phyloP scores from a whole-genome alignment of 2,113 vertebrate genomes.

The Melanerpes aurifrons region DNA sequence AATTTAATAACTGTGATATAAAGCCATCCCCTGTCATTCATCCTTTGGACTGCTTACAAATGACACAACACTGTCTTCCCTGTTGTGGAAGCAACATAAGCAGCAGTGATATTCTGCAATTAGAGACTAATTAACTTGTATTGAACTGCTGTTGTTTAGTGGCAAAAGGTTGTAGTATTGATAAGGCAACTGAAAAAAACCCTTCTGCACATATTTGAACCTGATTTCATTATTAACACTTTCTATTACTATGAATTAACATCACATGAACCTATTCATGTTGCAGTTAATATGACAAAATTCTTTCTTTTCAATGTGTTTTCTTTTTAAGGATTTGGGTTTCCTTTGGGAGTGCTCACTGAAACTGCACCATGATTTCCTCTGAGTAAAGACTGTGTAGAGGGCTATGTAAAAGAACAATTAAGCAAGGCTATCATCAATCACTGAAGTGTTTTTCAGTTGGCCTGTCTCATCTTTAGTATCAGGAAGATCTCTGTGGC shows the following conservation, averaged over 20 bases:
- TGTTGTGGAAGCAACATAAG: slow-evolving; percentile 41
- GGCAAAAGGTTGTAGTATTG: slow-evolving; percentile 4
- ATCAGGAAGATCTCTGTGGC: neutral
- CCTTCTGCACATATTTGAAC: neutral
- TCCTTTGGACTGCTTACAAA: neutral
- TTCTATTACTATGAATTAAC: slow-evolving; percentile 23
- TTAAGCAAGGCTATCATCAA: neutral
- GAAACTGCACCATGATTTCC: neutral
- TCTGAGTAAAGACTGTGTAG: neutral
- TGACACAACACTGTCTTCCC: neutral
- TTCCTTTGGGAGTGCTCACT: neutral
- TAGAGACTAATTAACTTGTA: slow-evolving; percentile 62
- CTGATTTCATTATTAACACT: neutral
- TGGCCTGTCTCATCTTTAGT: neutral
- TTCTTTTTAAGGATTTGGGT: neutral
- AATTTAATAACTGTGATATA: neutral
- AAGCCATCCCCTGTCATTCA: neutral
- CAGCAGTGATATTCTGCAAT: slow-evolving; percentile 51
- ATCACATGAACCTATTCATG: neutral
- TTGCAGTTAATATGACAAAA: slow-evolving; percentile 1
- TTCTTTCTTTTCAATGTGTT: neutral
- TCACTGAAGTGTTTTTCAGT: neutral
- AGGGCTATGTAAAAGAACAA: neutral
- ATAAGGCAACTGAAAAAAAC: slow-evolving; percentile 3
- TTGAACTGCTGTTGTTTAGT: slow-evolving; percentile 43